Base-by-base conservation (phyloP, 1,140 invertebrate species). In the Steinernema feltiae region DNA sequence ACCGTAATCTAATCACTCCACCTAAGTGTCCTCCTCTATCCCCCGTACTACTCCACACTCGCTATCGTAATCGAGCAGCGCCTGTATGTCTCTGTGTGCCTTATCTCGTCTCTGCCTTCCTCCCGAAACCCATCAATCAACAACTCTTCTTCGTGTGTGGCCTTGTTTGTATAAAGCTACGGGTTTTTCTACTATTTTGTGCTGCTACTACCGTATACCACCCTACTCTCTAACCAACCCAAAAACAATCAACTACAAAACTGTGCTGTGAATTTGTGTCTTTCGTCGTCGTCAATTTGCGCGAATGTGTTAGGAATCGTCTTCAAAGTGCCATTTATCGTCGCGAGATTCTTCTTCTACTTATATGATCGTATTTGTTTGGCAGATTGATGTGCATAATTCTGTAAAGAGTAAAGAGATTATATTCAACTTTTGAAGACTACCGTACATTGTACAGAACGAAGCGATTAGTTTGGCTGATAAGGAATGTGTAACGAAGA, bases 291-390 rank as follows among this genome's bases (percentile, higher is more conserved):
- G n/a, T n/a, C n/a, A n/a, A n/a, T n/a, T n/a, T n/a, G n/a, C n/a
- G n/a, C n/a, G n/a, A n/a, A n/a, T n/a, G n/a, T n/a, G n/a, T n/a
- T n/a, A n/a, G n/a, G n/a, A n/a, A n/a, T n/a, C n/a, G n/a, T n/a
- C n/a, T n/a, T n/a, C n/a, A n/a, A 63, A 63, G 53, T 63, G 53
- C 53, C 53, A 63, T 63, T n/a, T 63, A 63, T 27, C 53, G 53
- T 63, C 7, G 41, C n/a, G 41, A 46, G 41, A 46, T 46, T 46
- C 41, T 46, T 46, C 7, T 7, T 46, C n/a, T 46, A 12, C n/a
- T n/a, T n/a, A n/a, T n/a, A n/a, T n/a, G n/a, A 63, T 27, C 53
- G 53, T n/a, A 63, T 41, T 41, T 27, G 24, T 63, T 63, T 63
- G 15, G 53, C 24, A 63, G 53, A 63, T 63, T 63, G 53, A 63